Percentiles rank a stretch among this genome's conserved stretches.
These are phyloP conservation scores for Hyaena hyaena DNA, from an alignment of 2,113 vertebrate species.

Conservation along the genomic window DNA sequence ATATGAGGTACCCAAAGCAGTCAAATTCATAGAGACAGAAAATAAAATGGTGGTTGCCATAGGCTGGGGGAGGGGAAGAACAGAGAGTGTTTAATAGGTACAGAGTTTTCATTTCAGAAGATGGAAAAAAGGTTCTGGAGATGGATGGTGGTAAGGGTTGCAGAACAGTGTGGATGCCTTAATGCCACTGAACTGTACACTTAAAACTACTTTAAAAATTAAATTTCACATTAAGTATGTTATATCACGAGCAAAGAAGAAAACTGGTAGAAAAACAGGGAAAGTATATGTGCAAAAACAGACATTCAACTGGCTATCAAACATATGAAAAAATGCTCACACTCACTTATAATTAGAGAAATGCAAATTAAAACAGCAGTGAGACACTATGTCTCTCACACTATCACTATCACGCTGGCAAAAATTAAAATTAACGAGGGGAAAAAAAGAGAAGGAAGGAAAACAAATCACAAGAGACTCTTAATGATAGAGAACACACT, in stretches of 20 bases:
- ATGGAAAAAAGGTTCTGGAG: not conserved
- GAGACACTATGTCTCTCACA: not conserved
- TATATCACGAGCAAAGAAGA: not conserved
- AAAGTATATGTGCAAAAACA: not conserved
- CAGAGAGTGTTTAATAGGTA: not conserved
- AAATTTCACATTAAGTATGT: not conserved
- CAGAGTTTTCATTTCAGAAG: not conserved
- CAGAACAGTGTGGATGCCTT: not conserved
- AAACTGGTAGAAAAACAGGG: not conserved
- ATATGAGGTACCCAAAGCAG: not conserved
- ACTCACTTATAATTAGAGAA: not conserved
- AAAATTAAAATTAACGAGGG: not conserved
- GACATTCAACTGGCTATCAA: not conserved
- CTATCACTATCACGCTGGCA: not conserved
- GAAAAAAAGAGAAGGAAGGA: too few species aligned
- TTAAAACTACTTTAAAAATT: not conserved
- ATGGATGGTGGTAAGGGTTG: not conserved
- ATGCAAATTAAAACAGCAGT: not conserved
- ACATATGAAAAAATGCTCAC: not conserved
- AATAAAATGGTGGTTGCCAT: not conserved
- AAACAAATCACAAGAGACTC: too few species aligned
- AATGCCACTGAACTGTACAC: not conserved
- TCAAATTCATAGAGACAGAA: not conserved
- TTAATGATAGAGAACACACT: too few species aligned
- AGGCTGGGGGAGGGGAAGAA: not conserved